Percentiles rank a stretch among this genome's conserved stretches.
phyloP scores from a whole-genome alignment of 2,888 invertebrate species.

The Thera britannica region DNA sequence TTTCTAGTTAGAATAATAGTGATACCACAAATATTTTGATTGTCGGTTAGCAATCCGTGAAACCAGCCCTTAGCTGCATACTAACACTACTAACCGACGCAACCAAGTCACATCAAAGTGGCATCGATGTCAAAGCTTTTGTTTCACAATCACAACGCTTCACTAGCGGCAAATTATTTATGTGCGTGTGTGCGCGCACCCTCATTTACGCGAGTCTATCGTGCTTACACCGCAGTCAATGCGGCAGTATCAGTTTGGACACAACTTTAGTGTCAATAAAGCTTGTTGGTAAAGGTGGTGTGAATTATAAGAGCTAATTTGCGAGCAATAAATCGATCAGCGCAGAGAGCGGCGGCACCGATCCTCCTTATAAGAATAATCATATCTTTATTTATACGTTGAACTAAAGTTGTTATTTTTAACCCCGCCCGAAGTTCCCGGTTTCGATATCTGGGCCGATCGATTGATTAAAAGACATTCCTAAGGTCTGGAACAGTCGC shows the following conservation, averaged over 20 bases:
- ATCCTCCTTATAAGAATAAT: constrained; percentile 31
- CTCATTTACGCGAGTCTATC: not conserved
- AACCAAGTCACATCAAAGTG: not conserved
- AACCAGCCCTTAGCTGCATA: not conserved
- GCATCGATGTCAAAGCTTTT: not conserved
- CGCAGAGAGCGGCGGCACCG: constrained; percentile 14
- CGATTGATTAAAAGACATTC: constrained; percentile 46
- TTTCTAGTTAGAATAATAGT: no score
- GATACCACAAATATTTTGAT: no score
- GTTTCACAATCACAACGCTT: not conserved
- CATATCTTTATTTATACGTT: constrained; percentile 34
- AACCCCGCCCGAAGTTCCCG: constrained; percentile 34
- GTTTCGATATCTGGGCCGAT: constrained; percentile 43
- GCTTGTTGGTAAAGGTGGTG: constrained; percentile 13
- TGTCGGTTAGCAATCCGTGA: no score
- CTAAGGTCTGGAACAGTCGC: constrained; percentile 38
- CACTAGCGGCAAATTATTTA: not conserved
- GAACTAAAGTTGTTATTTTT: constrained; percentile 38
- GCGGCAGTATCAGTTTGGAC: not conserved
- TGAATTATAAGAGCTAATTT: constrained; percentile 30
- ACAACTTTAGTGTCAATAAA: constrained; percentile 26
- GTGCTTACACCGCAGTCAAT: not conserved
- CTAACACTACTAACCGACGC: not conserved
- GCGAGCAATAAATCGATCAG: constrained; percentile 21
- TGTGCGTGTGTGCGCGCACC: not conserved